Conservation (phyloP, 2,797 vertebrate species). For the Babyrousa celebensis region DNA sequence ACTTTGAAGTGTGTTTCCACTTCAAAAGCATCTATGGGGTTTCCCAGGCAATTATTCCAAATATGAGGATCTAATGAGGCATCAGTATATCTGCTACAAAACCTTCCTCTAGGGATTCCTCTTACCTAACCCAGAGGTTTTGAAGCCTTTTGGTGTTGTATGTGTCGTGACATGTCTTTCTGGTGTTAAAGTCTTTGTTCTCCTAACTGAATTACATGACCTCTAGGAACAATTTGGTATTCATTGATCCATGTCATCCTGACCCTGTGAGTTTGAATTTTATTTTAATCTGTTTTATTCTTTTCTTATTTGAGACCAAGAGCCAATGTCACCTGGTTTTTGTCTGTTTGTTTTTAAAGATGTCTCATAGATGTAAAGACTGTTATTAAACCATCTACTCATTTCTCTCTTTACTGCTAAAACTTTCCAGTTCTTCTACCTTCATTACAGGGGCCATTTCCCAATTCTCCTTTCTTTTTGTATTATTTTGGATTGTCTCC, state of each 20-base stretch:
- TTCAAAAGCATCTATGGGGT: background rate
- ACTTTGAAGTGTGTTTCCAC: background rate
- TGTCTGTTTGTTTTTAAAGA: background rate
- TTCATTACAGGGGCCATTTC: conserved; percentile 20
- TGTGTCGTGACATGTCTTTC: background rate
- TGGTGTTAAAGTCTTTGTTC: background rate
- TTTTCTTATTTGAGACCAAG: background rate
- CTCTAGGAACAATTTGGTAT: background rate
- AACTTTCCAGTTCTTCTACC: background rate
- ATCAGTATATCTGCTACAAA: background rate
- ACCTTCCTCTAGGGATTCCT: background rate
- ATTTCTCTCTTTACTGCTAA: background rate
- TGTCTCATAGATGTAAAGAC: background rate
- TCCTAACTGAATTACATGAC: background rate
- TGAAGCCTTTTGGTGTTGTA: background rate
- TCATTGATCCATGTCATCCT: background rate
- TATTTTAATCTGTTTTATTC: background rate
- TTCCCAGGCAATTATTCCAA: background rate
- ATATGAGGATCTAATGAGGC: background rate
- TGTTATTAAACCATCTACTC: background rate
- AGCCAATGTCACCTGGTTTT: background rate
- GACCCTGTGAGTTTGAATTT: background rate
- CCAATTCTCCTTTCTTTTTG: background rate
- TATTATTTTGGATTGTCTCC: background rate
- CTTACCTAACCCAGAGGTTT: background rate